Evolutionary conservation across 2,888 invertebrate species (phyloP), one percentile per base, ranked within the genome.

Genomic region (Athetis lepigone): DNA sequence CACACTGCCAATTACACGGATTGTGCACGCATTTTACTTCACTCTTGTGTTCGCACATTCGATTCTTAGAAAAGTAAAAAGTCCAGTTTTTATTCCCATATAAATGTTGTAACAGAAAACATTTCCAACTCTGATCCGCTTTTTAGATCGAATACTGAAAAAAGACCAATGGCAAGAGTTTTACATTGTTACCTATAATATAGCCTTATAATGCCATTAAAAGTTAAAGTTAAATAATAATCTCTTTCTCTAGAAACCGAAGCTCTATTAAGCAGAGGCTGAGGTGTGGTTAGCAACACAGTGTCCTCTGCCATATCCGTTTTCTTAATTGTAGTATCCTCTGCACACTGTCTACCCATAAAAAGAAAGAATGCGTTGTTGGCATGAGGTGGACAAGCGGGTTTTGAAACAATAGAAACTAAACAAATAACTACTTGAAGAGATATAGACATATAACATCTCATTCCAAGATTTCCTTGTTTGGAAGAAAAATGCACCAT

Each of bases 1-100:
- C 73, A 80, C 51, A 70, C 65, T 66, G 63, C 63, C 69, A 70
- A 82, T 81, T 79, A 81, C 82, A 77, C 73, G 62, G 70, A 72
- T 67, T 70, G 56, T 68, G 63, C 70, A 81, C 72, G 75, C 73
- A 72, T 76, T 77, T 78, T 73, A 70, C 54, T 64, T 59, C 54
- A 47, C 50, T 77, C 63, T 74, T 67, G 54, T 54, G 64, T 72
- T 69, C 69, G 59, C 63, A 77, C 63, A 76, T 75, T 55, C 36
- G 43, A 62, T 80, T 80, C 66, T 69, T 65, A 61, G 62, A 77
- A 78, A 65, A 63, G 40, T 37, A 52, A 72, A 65, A 73, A 45
- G 42, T 55, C 55, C 50, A 54, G 58, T 71, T 77, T 78, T 64
- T 63, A 65, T 72, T 70, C 57, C 56, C 61, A 54, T 50, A 65